A percentile compares a stretch with the other conserved stretches of the same genome.
Evolutionary conservation across 2,113 vertebrate species (phyloP).

Genomic region (Lonchura striata): DNA sequence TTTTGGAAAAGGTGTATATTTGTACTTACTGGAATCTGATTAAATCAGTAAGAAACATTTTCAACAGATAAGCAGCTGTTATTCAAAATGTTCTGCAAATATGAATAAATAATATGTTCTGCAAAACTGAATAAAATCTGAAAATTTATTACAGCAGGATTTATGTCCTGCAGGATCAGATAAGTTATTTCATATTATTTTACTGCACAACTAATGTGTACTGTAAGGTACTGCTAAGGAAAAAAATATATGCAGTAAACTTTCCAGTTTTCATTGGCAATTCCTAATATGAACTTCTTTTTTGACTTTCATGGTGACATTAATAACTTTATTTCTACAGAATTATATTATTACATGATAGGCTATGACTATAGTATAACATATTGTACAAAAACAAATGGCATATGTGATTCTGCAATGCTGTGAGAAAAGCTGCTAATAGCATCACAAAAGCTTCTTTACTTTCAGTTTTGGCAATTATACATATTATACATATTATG

Average conservation of each 20-base stretch:
- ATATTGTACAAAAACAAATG: neutral
- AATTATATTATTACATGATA: neutral
- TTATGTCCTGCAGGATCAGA: neutral
- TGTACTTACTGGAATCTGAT: neutral
- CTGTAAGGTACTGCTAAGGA: neutral
- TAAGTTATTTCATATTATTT: neutral
- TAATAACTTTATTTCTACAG: neutral
- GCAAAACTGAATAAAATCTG: neutral
- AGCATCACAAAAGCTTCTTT: conserved; percentile 35
- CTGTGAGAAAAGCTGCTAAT: conserved; percentile 46
- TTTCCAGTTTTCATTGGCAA: neutral
- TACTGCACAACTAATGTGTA: neutral
- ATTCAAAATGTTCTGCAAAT: neutral
- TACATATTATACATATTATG: neutral
- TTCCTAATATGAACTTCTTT: neutral
- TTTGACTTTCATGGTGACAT: neutral
- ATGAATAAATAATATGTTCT: neutral
- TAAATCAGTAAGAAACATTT: neutral
- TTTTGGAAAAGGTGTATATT: neutral
- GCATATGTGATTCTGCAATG: neutral
- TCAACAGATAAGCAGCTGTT: neutral
- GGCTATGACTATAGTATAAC: neutral
- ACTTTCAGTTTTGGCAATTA: conserved; percentile 26
- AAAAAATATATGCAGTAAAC: neutral
- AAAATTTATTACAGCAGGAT: neutral